phyloP scores from a whole-genome alignment of 1,140 invertebrate genomes.

The Drosophila malerkotliana region DNA sequence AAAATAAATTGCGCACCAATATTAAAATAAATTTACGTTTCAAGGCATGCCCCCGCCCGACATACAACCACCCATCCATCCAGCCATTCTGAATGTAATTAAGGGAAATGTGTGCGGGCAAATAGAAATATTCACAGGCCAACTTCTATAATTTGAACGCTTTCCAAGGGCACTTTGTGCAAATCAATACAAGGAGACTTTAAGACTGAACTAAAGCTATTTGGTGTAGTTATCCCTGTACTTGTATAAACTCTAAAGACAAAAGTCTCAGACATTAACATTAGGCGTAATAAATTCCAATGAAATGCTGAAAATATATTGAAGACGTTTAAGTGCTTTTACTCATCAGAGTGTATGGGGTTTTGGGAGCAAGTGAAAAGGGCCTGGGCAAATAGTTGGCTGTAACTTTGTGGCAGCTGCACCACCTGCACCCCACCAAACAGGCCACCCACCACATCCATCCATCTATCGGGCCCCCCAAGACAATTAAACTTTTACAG shows the following conservation, averaged over 20 bases:
- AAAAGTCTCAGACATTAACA: slow-evolving; percentile 18
- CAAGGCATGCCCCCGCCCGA: slow-evolving; percentile 41
- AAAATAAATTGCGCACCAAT: slow-evolving; percentile 82
- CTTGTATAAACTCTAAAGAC: background rate
- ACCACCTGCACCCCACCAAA: slow-evolving; percentile 2
- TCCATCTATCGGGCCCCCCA: slow-evolving; percentile 8
- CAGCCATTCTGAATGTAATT: slow-evolving; percentile 49
- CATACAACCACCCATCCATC: slow-evolving; percentile 25
- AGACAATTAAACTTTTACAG: slow-evolving; percentile 77
- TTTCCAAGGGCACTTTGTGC: background rate
- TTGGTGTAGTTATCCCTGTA: background rate
- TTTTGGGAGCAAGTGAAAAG: background rate
- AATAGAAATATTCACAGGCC: slow-evolving; percentile 18
- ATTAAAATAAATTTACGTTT: slow-evolving; percentile 77
- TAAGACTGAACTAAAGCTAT: background rate
- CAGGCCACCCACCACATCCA: background rate
- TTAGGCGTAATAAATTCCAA: slow-evolving; percentile 60
- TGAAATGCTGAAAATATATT: slow-evolving; percentile 53
- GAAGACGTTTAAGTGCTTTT: slow-evolving; percentile 58
- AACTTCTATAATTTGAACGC: slow-evolving; percentile 22
- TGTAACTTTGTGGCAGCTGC: slow-evolving; percentile 35
- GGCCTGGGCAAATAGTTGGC: slow-evolving; percentile 42
- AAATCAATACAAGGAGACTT: background rate
- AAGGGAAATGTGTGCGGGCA: slow-evolving; percentile 43
- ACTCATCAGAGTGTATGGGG: slow-evolving; percentile 20